Evolutionary conservation across 2,888 invertebrate genomes (phyloP).

Genomic region (Drosophila maculinotata): DNA sequence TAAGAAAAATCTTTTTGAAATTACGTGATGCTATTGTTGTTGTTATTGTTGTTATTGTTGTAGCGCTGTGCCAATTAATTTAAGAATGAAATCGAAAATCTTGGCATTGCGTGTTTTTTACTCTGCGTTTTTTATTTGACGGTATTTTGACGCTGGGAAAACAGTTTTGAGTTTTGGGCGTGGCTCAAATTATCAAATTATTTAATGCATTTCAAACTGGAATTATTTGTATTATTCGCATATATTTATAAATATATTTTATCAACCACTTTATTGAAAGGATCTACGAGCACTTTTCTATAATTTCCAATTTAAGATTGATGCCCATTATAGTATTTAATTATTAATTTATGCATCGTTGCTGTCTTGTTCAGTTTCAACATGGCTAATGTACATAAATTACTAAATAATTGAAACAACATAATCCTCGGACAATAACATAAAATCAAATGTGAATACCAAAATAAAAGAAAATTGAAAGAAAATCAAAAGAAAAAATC

Average conservation of each 20-base stretch:
- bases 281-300: no score
- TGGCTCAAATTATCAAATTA: no score
- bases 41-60: slow-evolving; percentile 23
- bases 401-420: slow-evolving; percentile 27
- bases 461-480: background rate
- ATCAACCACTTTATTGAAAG: no score
- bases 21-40: slow-evolving; percentile 58
- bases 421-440: slow-evolving; percentile 27
- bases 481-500: slow-evolving; percentile 30
- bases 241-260: no score
- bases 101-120: slow-evolving; percentile 49
- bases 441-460: slow-evolving; percentile 16
- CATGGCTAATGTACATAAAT: slow-evolving; percentile 32
- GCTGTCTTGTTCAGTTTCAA: slow-evolving; percentile 1
- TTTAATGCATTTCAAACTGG: no score
- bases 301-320: no score
- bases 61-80: slow-evolving; percentile 69
- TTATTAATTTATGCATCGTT: slow-evolving; percentile 9
- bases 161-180: slow-evolving; percentile 2
- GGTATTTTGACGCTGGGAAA: slow-evolving; percentile 12
- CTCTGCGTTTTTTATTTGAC: slow-evolving; percentile 2
- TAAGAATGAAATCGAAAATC: slow-evolving; percentile 78
- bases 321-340: background rate
- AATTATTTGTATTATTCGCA: no score
- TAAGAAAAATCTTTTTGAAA: slow-evolving; percentile 62